phyloP scores from a whole-genome alignment of 2,888 invertebrate genomes.

The Platycnemis pennipes region DNA sequence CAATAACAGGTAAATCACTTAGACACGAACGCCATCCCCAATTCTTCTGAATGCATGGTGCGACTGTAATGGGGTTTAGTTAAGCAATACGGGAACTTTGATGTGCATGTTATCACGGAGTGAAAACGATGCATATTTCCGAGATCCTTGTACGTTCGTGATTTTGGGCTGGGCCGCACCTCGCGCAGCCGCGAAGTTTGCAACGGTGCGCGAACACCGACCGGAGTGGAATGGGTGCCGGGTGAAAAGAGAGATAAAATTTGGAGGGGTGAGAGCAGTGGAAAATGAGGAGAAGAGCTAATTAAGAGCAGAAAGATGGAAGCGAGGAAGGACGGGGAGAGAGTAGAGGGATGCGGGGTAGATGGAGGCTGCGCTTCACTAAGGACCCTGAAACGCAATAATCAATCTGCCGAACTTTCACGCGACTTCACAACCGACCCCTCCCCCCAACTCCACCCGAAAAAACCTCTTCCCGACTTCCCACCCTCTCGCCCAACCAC shows the following conservation, averaged over 20 bases:
- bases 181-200: background rate
- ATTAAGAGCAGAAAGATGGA: background rate
- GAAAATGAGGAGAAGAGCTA: slow-evolving; percentile 15
- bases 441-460: background rate
- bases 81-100: no score
- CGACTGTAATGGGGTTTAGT: no score
- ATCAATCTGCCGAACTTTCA: slow-evolving; percentile 60
- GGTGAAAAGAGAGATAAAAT: background rate
- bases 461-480: background rate
- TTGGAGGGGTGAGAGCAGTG: background rate
- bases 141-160: no score
- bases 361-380: slow-evolving; percentile 14
- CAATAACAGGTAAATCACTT: no score
- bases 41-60: no score
- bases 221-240: background rate
- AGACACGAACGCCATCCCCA: no score
- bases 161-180: background rate
- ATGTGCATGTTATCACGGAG: no score
- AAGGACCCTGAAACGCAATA: slow-evolving; percentile 53
- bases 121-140: no score
- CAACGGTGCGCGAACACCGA: background rate
- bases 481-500: background rate
- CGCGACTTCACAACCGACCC: slow-evolving; percentile 12
- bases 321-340: background rate
- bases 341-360: background rate